Evolutionary conservation across 1,140 invertebrate genomes (phyloP), one percentile per base, ranked within the genome.

Genomic region (Vanessa tameamea): DNA sequence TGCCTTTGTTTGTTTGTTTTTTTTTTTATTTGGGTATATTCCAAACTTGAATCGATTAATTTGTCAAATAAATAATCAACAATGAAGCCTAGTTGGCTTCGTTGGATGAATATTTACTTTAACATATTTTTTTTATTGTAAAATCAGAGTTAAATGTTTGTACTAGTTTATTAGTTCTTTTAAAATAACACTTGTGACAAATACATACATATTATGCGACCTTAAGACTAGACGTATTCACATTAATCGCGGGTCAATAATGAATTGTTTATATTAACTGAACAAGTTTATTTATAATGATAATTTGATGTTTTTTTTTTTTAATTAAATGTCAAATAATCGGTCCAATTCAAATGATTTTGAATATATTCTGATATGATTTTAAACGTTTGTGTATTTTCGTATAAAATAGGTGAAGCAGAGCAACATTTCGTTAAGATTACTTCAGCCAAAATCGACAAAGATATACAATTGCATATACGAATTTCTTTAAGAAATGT

Each of bases 231-330:
- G 26, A 59, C 57, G 31, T 31, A 61, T 61, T 61, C 14, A 61
- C 4, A 61, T 61, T 61, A 26, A 61, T 57, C 53, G 20, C 16
- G 13, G 31, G 4, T 37, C 26, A 31, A n/a, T 61, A 37, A 61
- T 61, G 37, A 43, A 61, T 51, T 53, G 48, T 43, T 53, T 31
- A 53, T 53, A 15, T 67, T 53, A 67, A 37, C 47, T 67, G 16
- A 48, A 67, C 50, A 6, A 16, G 50, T 55, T 67, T 53, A 55
- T 26, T 26, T 61, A 53, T 67, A 67, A n/a, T 66, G 14, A 66
- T 31, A n/a, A 13, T 67, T 20, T 16, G 0, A 37, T 37, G 48
- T 50, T 43, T 16, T 55, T 67, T 67, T 37, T 65, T 65, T 64
- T 37, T 12, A 55, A 68, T 55, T 68, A 68, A 55, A 68, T 43